phyloP scores from a whole-genome alignment of 2,888 invertebrate genomes.

The Torymus tubicola region DNA sequence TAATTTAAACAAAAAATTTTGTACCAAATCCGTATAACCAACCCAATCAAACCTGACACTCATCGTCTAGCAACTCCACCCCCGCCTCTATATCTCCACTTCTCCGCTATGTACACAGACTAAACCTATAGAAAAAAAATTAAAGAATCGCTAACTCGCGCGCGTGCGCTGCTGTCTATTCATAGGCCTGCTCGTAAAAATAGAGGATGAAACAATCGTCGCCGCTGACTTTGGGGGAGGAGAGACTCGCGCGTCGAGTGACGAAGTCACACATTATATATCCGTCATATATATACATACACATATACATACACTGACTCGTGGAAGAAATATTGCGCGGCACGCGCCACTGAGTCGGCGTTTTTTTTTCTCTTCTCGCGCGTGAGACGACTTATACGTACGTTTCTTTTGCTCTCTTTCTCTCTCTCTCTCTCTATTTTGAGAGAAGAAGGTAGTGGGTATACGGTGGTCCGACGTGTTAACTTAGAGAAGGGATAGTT shows the following conservation, averaged over 20 bases:
- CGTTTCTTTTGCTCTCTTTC: background rate
- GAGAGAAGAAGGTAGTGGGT: no score
- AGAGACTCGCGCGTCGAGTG: conserved; percentile 12
- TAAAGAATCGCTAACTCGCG: background rate
- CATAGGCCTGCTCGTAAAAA: conserved; percentile 48
- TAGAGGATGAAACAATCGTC: conserved; percentile 46
- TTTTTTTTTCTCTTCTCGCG: background rate
- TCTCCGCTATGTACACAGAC: no score
- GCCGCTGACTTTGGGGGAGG: background rate
- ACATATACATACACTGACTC: background rate
- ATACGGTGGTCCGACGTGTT: no score
- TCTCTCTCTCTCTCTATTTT: background rate
- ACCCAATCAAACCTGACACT: no score
- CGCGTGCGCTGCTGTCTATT: conserved; percentile 25
- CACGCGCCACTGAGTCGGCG: background rate
- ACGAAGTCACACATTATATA: conserved; percentile 8
- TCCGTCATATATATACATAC: conserved; percentile 3
- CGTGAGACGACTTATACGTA: no score
- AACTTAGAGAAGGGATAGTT: no score
- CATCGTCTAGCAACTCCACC: no score
- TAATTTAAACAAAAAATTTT: no score
- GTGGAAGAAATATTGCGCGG: conserved; percentile 4
- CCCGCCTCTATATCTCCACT: no score
- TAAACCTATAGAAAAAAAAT: background rate
- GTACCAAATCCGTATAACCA: no score